Conservation (phyloP, 2,113 vertebrate genomes). For the Trichechus manatus region DNA sequence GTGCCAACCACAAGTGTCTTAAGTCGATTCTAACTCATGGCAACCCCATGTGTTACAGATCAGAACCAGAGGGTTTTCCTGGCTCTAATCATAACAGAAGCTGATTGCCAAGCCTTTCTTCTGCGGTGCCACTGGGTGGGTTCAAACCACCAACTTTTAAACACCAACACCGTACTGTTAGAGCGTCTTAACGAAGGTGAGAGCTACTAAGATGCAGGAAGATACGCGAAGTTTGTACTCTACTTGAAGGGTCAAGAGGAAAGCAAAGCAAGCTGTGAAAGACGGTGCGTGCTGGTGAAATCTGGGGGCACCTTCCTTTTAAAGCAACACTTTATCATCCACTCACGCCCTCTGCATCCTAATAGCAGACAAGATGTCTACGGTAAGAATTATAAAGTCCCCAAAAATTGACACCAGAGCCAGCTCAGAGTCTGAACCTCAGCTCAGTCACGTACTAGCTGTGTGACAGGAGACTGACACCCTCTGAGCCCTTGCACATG, state of each 20-base stretch:
- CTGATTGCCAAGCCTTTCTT: neutral
- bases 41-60: neutral
- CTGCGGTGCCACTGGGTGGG: neutral
- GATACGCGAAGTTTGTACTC: neutral
- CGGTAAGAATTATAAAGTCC: neutral
- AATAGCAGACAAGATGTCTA: neutral
- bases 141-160: neutral
- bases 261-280: neutral
- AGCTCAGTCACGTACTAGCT: neutral
- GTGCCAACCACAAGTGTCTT: no score
- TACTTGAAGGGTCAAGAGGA: neutral
- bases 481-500: neutral
- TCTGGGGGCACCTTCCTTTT: neutral
- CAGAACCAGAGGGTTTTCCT: neutral
- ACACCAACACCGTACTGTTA: no score
- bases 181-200: neutral
- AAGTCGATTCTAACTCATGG: neutral
- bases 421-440: neutral
- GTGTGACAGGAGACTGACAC: neutral
- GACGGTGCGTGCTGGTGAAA: accelerated
- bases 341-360: neutral
- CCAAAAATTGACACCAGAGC: neutral
- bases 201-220: no score
- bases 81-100: neutral
- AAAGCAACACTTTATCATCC: neutral